Conservation (phyloP, 2,888 invertebrate genomes). For the Acronicta psi region DNA sequence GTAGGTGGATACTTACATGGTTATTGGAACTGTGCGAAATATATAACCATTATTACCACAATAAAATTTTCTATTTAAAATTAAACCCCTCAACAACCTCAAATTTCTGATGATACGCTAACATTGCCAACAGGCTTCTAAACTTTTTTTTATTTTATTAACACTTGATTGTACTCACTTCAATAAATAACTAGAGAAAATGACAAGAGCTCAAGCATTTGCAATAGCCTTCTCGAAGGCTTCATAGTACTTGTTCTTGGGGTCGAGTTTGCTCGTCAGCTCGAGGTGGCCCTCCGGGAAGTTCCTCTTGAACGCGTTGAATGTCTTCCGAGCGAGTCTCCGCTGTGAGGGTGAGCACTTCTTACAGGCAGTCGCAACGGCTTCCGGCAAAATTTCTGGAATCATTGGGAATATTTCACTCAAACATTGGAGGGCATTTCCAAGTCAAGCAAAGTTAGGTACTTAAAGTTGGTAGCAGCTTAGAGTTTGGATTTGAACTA, state of each 20-base stretch:
- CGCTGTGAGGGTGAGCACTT: constrained; percentile 82
- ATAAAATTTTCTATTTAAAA: too few relatives aligned
- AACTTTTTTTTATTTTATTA: not conserved
- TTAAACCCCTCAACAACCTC: too few relatives aligned
- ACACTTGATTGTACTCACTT: constrained; percentile 20
- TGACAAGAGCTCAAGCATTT: constrained; percentile 49
- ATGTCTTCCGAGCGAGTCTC: constrained; percentile 88
- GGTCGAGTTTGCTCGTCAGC: constrained; percentile 91
- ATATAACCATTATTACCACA: too few relatives aligned
- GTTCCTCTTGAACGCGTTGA: constrained; percentile 90
- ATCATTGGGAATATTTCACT: constrained; percentile 23
- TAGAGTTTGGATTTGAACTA: too few relatives aligned
- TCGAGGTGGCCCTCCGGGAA: constrained; percentile 90
- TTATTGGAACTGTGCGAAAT: too few relatives aligned
- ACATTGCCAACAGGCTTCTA: too few relatives aligned
- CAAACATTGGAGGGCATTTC: too few relatives aligned
- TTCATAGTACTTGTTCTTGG: constrained; percentile 85
- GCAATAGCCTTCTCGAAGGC: constrained; percentile 79
- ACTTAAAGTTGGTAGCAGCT: too few relatives aligned
- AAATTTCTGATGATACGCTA: too few relatives aligned
- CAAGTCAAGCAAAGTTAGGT: too few relatives aligned
- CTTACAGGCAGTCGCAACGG: constrained; percentile 69
- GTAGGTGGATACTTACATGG: too few relatives aligned
- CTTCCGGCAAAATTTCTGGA: constrained; percentile 73
- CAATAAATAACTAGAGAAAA: constrained; percentile 15